Base-by-base conservation (phyloP, 2,113 vertebrate species). In the Herpetotheres cachinnans region DNA sequence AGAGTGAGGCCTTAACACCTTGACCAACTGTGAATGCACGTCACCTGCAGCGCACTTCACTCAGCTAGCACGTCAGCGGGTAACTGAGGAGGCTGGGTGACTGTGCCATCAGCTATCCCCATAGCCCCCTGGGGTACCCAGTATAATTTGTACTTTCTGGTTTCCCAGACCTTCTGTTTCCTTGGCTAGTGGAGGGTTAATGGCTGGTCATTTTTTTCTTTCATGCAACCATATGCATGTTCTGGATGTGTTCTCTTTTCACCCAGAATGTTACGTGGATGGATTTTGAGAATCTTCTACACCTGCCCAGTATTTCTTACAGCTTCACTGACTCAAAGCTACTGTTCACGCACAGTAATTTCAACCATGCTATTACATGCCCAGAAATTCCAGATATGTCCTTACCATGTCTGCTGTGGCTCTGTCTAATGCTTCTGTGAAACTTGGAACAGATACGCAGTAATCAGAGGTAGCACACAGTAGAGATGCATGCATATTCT, bases 41-140 rank as follows among this genome's bases (percentile, higher is more conserved):
- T 42, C 4, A 27, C 21, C 11, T 6, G 20, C 12, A 16, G 16
- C 0, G 1, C 4, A 4, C 32, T 30, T 49, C 22, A 30, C 50
- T 27, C 38, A 27, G 19, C 1, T 1, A 52, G 34, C 18, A 25
- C 1, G 0, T 13, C 0, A 1, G 19, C 77, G 56, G 4, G 0
- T 4, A 21, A 24, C 26, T 11, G 59, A 36, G 36, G 56, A 81
- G 22, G 24, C 2, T 55, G 42, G 15, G 47, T 13, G 26, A 7
- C 46, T 18, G 11, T 20, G 22, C 30, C 22, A 25, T 11, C 56
- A 71, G 29, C 38, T 19, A 8, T 6, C 49, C 16, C 71, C 30
- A 15, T 0, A 0, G 50, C 6, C 27, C 15, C 4, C 30, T 0
- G 0, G 16, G 4, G 8, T 13, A n/a, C 20, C 30, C 17, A n/a